phyloP scores from a whole-genome alignment of 2,888 invertebrate species.

The Elmis aenea region DNA sequence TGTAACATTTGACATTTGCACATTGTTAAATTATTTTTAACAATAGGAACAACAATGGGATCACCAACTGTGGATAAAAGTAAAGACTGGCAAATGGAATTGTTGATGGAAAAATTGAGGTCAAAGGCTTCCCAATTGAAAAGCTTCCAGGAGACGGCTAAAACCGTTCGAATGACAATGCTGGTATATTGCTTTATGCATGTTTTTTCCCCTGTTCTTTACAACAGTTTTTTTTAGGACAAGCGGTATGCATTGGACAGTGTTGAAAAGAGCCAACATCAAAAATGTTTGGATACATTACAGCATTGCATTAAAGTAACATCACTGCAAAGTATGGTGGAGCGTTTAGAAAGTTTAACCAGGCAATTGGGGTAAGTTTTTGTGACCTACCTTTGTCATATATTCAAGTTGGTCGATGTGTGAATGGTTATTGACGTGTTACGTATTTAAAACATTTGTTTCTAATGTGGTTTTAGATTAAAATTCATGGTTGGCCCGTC shows the following conservation, averaged over 20 bases:
- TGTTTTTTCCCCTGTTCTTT: constrained; percentile 15
- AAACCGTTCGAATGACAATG: constrained; percentile 80
- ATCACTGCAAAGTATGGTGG: constrained; percentile 85
- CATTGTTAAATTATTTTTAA: too few relatives aligned
- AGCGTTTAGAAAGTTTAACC: constrained; percentile 85
- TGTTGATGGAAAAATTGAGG: constrained; percentile 87
- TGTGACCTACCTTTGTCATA: too few relatives aligned
- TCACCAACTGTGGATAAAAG: constrained; percentile 53
- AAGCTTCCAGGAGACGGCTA: constrained; percentile 79
- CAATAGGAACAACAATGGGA: too few relatives aligned
- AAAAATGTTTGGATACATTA: constrained; percentile 85
- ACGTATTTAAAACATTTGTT: neutral
- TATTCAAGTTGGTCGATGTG: neutral
- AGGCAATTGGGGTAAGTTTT: constrained; percentile 71
- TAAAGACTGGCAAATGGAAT: constrained; percentile 75
- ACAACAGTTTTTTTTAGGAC: constrained; percentile 56
- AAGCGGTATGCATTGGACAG: constrained; percentile 84
- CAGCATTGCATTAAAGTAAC: constrained; percentile 93
- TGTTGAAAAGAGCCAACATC: constrained; percentile 77
- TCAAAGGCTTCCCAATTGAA: constrained; percentile 78
- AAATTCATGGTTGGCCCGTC: constrained; percentile 83
- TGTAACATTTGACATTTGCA: too few relatives aligned
- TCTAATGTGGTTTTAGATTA: constrained; percentile 50
- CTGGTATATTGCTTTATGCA: constrained; percentile 53
- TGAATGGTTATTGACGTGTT: neutral